Evolutionary conservation across 35 echinoderm and acorn worm genomes (phyloP), one percentile per base, ranked within the genome.

Genomic region (Apostichopus californicus): DNA sequence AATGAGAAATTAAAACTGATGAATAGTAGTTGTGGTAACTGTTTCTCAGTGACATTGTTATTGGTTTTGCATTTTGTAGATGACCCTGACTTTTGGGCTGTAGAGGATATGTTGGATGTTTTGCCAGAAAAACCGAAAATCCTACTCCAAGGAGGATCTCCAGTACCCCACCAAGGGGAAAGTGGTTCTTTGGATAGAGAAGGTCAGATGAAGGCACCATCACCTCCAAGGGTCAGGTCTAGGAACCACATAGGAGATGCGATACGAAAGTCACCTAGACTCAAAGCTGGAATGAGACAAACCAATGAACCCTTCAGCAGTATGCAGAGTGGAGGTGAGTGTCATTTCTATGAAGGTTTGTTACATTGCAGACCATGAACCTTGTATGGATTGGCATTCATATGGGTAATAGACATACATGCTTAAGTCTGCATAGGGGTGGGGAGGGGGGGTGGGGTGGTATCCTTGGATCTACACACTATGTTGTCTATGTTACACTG

Each of bases 31-130:
- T 46, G 1, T 46, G 34, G 34, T 46, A 28, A 28, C 5, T 12
- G 10, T 25, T 54, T 80, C 11, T 80, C 24, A 54, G 53, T 25
- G 5, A 80, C 53, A 54, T 25, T 9, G 5, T 5, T 46, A 21
- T 80, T 80, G 53, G 5, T 4, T 46, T 46, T 46, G 34, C 34
- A 23, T 17, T 86, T 18, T 18, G 6, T 9, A 87, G 86, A 87
- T 63, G 86, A 87, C 70, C 86, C 86, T 87, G 86, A 87, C 28
- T 87, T 87, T 52, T 87, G 86, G 86, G 64, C 54, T 59, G 86
- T 87, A 20, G 86, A 87, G 25, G 86, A 87, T 23, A 87, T 87
- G 86, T 71, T 87, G 25, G 86, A 87, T 59, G 86, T 58, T 68
- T 55, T 83, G 46, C 80, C 34, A 14, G 80, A 83, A 83, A 56